Base-by-base conservation (phyloP, 2,797 vertebrate species). In the Brotula barbata region DNA sequence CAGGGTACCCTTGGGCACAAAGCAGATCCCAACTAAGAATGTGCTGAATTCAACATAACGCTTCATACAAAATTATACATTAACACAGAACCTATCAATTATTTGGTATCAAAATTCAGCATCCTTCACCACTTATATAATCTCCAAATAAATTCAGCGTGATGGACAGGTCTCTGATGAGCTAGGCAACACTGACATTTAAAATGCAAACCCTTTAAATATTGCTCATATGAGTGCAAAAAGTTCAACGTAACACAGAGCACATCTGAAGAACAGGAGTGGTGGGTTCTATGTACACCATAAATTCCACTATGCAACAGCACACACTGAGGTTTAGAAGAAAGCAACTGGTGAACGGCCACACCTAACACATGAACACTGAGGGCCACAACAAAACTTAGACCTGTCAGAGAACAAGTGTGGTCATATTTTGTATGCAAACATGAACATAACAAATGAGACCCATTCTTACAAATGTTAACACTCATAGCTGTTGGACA, bases 41-140 rank as follows among this genome's bases (percentile, higher is more conserved):
- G 22, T 39, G 13, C 36, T 81, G 82, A 73, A 81, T 73, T 79
- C 21, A 51, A 34, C 40, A 59, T 39, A n/a, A n/a, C 17, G 67
- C 9, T 45, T 0, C 19, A 51, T 11, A 37, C 21, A 46, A 43
- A 47, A 42, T 28, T 31, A 51, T 41, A 12, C 28, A 56, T 39
- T 5, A 37, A 17, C 44, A 1, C 19, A 10, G 14, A 51, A 0
- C 39, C 28, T 16, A 10, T 10, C 16, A 36, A 5, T 23, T 55
- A 34, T 72, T 69, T 62, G 51, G 62, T 16, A 16, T 22, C 25
- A 4, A 28, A 28, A 28, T 28, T 28, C 25, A 28, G 25, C 7
- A 4, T 28, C 7, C 25, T 28, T 28, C 25, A 7, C 7, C 25
- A 28, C 25, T 28, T 3, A 28, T 7, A 28, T 28, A 28, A 7